Conservation (phyloP, 2,888 invertebrate species). For the Rhagophthalmus giganteus region DNA sequence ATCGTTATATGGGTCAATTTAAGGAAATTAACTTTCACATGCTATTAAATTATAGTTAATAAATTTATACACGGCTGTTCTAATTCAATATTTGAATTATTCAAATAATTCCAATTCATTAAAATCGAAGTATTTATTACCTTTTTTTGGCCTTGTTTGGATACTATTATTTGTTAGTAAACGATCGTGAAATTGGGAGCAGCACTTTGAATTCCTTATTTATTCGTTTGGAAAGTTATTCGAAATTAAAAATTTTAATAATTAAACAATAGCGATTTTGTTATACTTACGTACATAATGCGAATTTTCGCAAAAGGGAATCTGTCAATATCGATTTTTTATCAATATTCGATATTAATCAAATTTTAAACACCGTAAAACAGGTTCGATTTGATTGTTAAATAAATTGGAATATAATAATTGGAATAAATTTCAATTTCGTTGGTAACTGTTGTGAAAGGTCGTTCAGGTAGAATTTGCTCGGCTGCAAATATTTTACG, state of each 20-base stretch:
- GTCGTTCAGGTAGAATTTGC: no score
- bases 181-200: slow-evolving; percentile 9
- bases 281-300: neutral
- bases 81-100: slow-evolving; percentile 2
- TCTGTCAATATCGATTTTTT: no score
- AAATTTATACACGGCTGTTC: slow-evolving; percentile 1
- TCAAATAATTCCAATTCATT: slow-evolving; percentile 11
- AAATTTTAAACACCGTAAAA: no score
- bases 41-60: slow-evolving; percentile 2
- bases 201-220: slow-evolving; percentile 2
- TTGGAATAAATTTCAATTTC: no score
- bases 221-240: slow-evolving; percentile 4
- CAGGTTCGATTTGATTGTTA: no score
- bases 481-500: no score
- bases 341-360: neutral
- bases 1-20: slow-evolving; percentile 13
- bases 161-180: slow-evolving; percentile 6
- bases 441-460: no score
- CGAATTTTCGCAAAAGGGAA: no score
- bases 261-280: neutral
- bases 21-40: slow-evolving; percentile 16
- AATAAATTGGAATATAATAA: no score
- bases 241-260: neutral
- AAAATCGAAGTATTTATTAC: neutral
- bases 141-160: slow-evolving; percentile 9